phyloP scores from a whole-genome alignment of 2,888 invertebrate genomes.

The Napeogenes sylphis region DNA sequence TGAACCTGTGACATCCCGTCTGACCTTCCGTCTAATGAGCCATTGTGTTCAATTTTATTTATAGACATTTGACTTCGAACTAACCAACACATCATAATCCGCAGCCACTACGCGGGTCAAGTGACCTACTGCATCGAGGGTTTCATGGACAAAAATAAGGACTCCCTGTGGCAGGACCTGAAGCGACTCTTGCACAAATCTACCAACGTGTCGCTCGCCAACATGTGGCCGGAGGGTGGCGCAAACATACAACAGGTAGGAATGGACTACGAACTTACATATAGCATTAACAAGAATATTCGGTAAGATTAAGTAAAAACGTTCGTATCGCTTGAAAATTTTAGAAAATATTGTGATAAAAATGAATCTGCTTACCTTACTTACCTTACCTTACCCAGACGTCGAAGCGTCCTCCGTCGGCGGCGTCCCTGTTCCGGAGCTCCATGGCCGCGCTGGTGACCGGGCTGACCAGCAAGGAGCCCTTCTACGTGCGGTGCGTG shows the following conservation, averaged over 20 bases:
- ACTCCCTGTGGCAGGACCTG: constrained; percentile 97
- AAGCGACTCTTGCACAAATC: constrained; percentile 94
- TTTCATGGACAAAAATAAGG: constrained; percentile 98
- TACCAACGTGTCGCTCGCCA: constrained; percentile 83
- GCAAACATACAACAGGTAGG: constrained; percentile 87
- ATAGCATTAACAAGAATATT: too few relatives aligned
- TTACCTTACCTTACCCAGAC: constrained; percentile 74
- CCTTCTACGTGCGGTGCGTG: constrained; percentile 97
- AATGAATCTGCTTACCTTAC: too few relatives aligned
- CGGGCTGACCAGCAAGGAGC: constrained; percentile 93
- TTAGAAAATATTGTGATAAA: too few relatives aligned
- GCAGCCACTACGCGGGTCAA: constrained; percentile 96
- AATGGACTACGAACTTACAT: neutral
- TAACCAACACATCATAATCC: neutral
- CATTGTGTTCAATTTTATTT: too few relatives aligned
- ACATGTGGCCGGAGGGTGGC: constrained; percentile 98
- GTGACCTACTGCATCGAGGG: constrained; percentile 93
- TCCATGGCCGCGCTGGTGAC: constrained; percentile 94
- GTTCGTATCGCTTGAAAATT: too few relatives aligned
- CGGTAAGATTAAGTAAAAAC: too few relatives aligned
- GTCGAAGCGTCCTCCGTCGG: constrained; percentile 95
- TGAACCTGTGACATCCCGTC: too few relatives aligned
- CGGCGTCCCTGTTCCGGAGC: constrained; percentile 95
- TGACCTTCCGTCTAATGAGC: too few relatives aligned
- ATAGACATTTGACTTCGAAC: too few relatives aligned